phyloP scores from a whole-genome alignment of 2,797 vertebrate genomes.

The Silurus lanzhouensis region DNA sequence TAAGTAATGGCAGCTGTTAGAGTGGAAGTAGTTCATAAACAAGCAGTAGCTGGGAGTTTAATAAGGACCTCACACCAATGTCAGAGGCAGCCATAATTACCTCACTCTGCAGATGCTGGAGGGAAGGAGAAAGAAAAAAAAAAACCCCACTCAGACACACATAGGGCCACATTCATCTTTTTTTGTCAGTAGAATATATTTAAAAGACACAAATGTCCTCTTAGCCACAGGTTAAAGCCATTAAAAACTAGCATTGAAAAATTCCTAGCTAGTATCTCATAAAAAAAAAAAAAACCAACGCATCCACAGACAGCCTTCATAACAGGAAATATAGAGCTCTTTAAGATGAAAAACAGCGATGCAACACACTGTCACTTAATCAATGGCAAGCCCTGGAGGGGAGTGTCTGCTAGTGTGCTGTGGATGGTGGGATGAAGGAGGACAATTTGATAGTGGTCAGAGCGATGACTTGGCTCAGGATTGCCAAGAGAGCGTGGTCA shows the following conservation, averaged over 20 bases:
- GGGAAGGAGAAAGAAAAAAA: background rate
- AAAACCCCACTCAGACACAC: background rate
- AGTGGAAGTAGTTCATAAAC: constrained; percentile 45
- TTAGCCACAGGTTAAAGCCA: constrained; percentile 52
- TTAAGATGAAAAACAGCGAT: constrained; percentile 72
- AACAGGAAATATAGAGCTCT: constrained; percentile 69
- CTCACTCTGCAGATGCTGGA: constrained; percentile 45
- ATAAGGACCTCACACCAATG: constrained; percentile 53
- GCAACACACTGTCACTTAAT: constrained; percentile 71
- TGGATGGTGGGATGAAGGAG: constrained; percentile 54
- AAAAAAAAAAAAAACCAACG: background rate
- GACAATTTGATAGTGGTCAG: constrained; percentile 51
- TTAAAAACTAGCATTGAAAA: constrained; percentile 47
- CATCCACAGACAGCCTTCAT: constrained; percentile 57
- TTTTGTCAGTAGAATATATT: constrained; percentile 51
- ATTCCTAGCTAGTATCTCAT: background rate
- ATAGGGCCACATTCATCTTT: constrained; percentile 36
- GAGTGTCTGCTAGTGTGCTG: constrained; percentile 13
- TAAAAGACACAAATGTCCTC: constrained; percentile 48
- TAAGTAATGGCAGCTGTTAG: constrained; percentile 27
- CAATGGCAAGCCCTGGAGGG: constrained; percentile 65
- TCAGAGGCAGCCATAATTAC: constrained; percentile 61
- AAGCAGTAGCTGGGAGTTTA: constrained; percentile 46
- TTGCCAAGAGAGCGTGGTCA: constrained; percentile 48
- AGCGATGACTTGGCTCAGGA: constrained; percentile 56